Conservation (phyloP, 2,797 vertebrate genomes). For the Gobionotothen gibberifrons region DNA sequence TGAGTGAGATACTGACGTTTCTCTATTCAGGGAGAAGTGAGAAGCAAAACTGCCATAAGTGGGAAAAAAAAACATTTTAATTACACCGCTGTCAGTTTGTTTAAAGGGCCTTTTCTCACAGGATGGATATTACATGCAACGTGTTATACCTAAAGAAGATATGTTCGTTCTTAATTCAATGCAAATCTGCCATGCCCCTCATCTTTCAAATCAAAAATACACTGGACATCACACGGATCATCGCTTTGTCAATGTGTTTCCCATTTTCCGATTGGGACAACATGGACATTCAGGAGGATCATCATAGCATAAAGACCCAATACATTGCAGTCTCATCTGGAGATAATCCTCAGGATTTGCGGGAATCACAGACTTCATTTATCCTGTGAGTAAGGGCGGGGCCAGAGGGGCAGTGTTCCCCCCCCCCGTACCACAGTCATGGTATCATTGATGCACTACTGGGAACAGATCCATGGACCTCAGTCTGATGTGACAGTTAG, state of each 20-base stretch:
- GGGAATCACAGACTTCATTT: slow-evolving; percentile 40
- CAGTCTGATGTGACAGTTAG: not conserved
- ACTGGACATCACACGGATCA: not conserved
- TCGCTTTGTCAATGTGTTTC: not conserved
- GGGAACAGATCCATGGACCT: not conserved
- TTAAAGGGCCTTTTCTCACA: not conserved
- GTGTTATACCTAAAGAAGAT: not conserved
- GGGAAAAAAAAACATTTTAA: slow-evolving; percentile 26
- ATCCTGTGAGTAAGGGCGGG: slow-evolving; percentile 22
- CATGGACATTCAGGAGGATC: slow-evolving; percentile 25
- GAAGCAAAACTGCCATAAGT: slow-evolving; percentile 7
- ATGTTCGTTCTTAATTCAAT: not conserved
- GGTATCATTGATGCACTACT: not conserved
- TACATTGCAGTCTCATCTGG: slow-evolving; percentile 43
- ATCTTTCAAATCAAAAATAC: not conserved
- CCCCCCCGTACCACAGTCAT: not conserved
- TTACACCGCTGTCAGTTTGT: not conserved
- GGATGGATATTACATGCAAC: not conserved
- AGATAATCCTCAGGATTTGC: slow-evolving; percentile 56
- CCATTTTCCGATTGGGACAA: not conserved
- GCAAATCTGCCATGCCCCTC: not conserved
- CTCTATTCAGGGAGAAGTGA: not conserved
- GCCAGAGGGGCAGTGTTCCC: not conserved
- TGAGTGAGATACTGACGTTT: no score
- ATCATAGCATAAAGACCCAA: slow-evolving; percentile 23